Conservation (phyloP, 2,888 invertebrate genomes). For the Stratiomys singularior region DNA sequence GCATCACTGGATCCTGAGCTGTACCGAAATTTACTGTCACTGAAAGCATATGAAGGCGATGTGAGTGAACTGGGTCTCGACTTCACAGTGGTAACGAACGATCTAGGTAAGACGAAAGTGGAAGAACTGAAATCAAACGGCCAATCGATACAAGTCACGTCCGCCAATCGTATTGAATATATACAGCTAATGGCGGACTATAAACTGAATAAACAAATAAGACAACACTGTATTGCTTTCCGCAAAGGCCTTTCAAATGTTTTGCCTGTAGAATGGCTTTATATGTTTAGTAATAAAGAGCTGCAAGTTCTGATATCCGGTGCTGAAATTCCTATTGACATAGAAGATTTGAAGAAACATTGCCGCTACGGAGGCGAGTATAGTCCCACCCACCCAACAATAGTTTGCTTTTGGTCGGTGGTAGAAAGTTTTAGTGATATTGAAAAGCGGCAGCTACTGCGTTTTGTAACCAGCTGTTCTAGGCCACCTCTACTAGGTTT, state of each 20-base stretch:
- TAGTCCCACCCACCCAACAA: constrained; percentile 82
- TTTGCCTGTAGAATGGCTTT: constrained; percentile 90
- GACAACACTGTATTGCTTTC: constrained; percentile 87
- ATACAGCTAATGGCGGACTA: constrained; percentile 96
- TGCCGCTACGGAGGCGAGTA: constrained; percentile 94
- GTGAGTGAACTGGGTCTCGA: constrained; percentile 90
- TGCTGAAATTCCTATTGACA: constrained; percentile 91
- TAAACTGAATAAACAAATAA: constrained; percentile 90
- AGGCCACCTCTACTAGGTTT: constrained; percentile 96
- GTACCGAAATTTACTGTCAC: constrained; percentile 87
- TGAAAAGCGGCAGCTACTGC: constrained; percentile 87
- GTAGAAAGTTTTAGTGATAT: constrained; percentile 83
- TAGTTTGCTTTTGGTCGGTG: constrained; percentile 89
- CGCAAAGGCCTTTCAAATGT: constrained; percentile 91
- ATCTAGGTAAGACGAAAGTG: constrained; percentile 88
- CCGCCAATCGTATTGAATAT: constrained; percentile 94
- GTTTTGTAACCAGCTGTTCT: constrained; percentile 99
- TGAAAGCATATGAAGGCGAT: constrained; percentile 87
- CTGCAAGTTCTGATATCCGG: constrained; percentile 97
- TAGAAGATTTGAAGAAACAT: constrained; percentile 85
- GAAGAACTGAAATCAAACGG: constrained; percentile 94
- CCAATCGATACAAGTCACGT: constrained; percentile 88
- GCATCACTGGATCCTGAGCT: constrained; percentile 88
- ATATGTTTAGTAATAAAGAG: constrained; percentile 94
- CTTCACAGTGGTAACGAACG: constrained; percentile 91